These are phyloP conservation scores for Parazoanthus atlanticus DNA, from an alignment of 92 coral and sea anemone species.

Conservation along the genomic window DNA sequence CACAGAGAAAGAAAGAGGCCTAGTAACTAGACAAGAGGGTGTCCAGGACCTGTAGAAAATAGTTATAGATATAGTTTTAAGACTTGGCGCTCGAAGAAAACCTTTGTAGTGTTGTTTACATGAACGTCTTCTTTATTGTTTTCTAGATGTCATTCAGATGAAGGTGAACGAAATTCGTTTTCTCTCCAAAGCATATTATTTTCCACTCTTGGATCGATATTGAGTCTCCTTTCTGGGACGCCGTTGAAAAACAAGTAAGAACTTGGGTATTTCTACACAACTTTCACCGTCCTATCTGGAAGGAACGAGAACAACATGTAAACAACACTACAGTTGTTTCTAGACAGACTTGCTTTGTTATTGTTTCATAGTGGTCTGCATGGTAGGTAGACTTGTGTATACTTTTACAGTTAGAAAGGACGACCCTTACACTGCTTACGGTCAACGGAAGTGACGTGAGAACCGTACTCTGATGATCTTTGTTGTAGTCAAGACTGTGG, in stretches of 20 bases:
- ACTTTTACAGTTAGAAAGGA: too few relatives aligned
- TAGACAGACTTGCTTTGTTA: background rate
- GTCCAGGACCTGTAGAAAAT: background rate
- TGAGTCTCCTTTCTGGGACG: background rate
- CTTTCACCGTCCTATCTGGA: background rate
- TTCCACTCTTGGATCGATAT: background rate
- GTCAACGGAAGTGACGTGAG: too few relatives aligned
- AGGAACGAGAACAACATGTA: constrained; percentile 6
- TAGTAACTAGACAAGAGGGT: too few relatives aligned
- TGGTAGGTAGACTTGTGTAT: too few relatives aligned
- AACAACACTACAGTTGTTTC: constrained; percentile 1
- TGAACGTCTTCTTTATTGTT: background rate
- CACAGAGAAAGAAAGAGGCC: too few relatives aligned
- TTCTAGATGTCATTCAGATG: constrained; percentile 23
- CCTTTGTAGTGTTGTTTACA: constrained; percentile 28
- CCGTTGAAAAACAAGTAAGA: constrained; percentile 21
- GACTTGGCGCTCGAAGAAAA: background rate
- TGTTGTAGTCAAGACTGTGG: too few relatives aligned
- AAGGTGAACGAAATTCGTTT: constrained; percentile 26
- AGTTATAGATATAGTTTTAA: background rate
- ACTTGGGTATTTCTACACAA: background rate
- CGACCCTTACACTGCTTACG: too few relatives aligned
- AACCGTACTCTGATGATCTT: too few relatives aligned
- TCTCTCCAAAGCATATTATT: background rate
- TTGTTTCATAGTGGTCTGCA: too few relatives aligned